A percentile compares a stretch with the other conserved stretches of the same genome.
Conservation (phyloP, 2,113 vertebrate genomes). For the Sigmodon hispidus region DNA sequence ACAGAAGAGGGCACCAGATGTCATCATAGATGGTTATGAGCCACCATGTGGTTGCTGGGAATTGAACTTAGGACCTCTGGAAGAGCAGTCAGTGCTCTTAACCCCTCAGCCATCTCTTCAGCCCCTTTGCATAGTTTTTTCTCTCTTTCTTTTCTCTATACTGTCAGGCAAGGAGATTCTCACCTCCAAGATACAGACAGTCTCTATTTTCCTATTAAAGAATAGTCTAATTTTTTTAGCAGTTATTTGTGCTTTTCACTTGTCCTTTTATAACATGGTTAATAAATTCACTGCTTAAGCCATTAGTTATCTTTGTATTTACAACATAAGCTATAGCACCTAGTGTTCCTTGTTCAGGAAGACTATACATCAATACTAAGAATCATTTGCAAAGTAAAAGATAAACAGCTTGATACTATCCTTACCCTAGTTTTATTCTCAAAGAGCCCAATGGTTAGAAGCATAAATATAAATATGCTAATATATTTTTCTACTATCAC, state of each 20-base stretch:
- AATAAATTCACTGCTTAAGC: background rate
- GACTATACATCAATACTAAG: background rate
- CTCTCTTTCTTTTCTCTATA: background rate
- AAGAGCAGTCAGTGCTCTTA: too few species aligned
- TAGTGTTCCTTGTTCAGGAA: background rate
- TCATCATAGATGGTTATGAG: too few species aligned
- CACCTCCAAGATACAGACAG: background rate
- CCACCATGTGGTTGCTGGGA: too few species aligned
- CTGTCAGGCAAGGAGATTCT: background rate
- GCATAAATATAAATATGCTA: slow-evolving; percentile 8
- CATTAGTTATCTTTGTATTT: background rate
- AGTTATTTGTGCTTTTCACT: background rate
- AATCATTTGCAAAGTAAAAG: background rate
- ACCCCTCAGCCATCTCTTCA: too few species aligned
- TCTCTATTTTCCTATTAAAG: background rate
- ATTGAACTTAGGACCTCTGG: too few species aligned
- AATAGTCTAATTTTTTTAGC: background rate
- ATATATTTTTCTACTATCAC: background rate
- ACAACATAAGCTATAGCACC: background rate
- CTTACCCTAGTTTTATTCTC: background rate
- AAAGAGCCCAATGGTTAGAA: slow-evolving; percentile 10
- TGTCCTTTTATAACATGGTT: background rate
- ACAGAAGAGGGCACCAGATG: too few species aligned
- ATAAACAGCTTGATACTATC: background rate
- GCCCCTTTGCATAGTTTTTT: too few species aligned